Evolutionary conservation across 2,888 invertebrate species (phyloP).

Genomic region (Nomada hirtipes): DNA sequence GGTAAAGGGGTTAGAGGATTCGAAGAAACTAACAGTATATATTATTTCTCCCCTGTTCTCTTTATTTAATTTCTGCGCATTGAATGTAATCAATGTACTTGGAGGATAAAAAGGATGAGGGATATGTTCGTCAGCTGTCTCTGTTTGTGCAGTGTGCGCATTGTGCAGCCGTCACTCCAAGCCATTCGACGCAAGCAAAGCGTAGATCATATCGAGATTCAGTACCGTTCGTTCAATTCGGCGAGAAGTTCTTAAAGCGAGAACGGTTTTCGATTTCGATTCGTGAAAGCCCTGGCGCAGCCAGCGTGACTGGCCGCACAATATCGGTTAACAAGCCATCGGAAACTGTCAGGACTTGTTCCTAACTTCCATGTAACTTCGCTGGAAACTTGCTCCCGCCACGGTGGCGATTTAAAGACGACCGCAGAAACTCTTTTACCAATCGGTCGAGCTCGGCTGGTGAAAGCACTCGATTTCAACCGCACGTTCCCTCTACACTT

Average conservation of each 20-base stretch:
- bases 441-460: slow-evolving; percentile 41
- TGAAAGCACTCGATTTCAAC: slow-evolving; percentile 65
- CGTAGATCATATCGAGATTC: slow-evolving; percentile 21
- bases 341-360: slow-evolving; percentile 45
- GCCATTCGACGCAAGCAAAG: not conserved
- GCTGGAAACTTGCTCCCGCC: slow-evolving; percentile 24
- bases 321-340: slow-evolving; percentile 59
- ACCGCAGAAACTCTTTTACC: slow-evolving; percentile 51
- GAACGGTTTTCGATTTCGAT: slow-evolving; percentile 38
- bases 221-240: not conserved
- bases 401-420: slow-evolving; percentile 49
- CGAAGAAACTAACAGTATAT: not conserved
- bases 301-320: slow-evolving; percentile 34
- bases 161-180: too few species aligned
- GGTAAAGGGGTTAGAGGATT: not conserved
- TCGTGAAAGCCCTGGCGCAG: slow-evolving; percentile 5
- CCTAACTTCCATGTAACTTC: slow-evolving; percentile 37
- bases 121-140: too few species aligned
- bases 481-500: slow-evolving; percentile 20
- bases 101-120: too few species aligned
- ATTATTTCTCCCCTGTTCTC: too few species aligned
- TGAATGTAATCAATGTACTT: too few species aligned
- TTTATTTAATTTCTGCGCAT: too few species aligned
- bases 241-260: slow-evolving; percentile 26
- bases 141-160: too few species aligned